A percentile compares a stretch with the other conserved stretches of the same genome.
Evolutionary conservation across 1,140 invertebrate genomes (phyloP).

Genomic region (Lepidurus apus): DNA sequence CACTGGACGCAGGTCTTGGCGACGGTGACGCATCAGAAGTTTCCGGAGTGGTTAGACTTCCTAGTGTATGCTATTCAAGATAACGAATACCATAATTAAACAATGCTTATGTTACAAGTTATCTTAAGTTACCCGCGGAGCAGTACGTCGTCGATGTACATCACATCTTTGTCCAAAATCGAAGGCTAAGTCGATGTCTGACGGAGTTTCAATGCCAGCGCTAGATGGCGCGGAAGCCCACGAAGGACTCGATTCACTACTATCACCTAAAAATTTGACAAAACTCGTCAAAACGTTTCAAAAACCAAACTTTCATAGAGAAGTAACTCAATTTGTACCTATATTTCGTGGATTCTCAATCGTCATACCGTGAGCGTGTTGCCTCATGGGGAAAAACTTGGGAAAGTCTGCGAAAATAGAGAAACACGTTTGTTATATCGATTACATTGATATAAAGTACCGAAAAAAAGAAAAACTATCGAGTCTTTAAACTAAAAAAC

Average conservation of each 20-base stretch:
- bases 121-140: neutral
- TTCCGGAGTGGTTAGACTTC: constrained; percentile 31
- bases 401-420: neutral
- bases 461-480: neutral
- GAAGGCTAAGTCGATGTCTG: constrained; percentile 32
- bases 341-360: neutral
- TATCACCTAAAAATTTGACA: constrained; percentile 11
- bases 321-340: neutral
- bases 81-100: neutral
- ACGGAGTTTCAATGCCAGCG: constrained; percentile 32
- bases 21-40: constrained; percentile 29
- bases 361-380: constrained; percentile 1
- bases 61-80: neutral
- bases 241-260: constrained; percentile 33
- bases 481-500: too few species aligned
- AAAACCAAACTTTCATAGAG: neutral
- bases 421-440: neutral
- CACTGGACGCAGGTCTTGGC: constrained; percentile 23
- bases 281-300: neutral
- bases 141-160: constrained; percentile 5
- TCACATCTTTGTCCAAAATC: constrained; percentile 33
- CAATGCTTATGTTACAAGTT: neutral
- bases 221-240: constrained; percentile 33
- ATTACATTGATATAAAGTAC: neutral
- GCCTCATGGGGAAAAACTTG: neutral